phyloP scores from a whole-genome alignment of 2,888 invertebrate species.

The Lasioglossum morio region DNA sequence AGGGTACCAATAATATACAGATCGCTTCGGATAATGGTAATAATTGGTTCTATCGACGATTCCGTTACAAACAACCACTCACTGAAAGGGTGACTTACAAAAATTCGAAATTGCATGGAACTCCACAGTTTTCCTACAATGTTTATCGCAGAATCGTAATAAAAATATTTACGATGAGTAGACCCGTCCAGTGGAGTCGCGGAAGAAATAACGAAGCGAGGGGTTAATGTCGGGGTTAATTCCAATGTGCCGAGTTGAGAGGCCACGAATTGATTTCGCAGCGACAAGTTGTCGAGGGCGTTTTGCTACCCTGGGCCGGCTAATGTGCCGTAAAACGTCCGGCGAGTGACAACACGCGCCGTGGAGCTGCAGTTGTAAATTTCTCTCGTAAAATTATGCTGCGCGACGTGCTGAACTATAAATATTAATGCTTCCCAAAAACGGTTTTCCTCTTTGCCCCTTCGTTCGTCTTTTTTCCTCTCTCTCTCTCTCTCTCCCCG shows the following conservation, averaged over 20 bases:
- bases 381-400: conserved; percentile 81
- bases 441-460: conserved; percentile 74
- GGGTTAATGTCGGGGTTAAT: background rate
- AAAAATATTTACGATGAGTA: background rate
- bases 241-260: background rate
- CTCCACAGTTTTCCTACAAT: background rate
- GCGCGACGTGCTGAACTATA: conserved; percentile 80
- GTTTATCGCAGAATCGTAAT: background rate
- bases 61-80: too few species aligned
- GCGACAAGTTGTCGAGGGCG: conserved; percentile 13
- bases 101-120: background rate
- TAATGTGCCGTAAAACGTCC: conserved; percentile 66
- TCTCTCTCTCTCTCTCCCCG: conserved; percentile 39
- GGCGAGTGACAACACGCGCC: conserved; percentile 74
- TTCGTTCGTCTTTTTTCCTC: conserved; percentile 33
- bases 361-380: conserved; percentile 75
- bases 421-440: conserved; percentile 83
- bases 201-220: background rate
- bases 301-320: conserved; percentile 52
- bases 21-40: background rate
- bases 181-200: background rate
- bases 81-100: background rate
- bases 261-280: background rate
- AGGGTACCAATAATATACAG: background rate
- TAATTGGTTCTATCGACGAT: background rate